Base-by-base conservation (phyloP, 2,113 vertebrate species). In the Elachura formosa region DNA sequence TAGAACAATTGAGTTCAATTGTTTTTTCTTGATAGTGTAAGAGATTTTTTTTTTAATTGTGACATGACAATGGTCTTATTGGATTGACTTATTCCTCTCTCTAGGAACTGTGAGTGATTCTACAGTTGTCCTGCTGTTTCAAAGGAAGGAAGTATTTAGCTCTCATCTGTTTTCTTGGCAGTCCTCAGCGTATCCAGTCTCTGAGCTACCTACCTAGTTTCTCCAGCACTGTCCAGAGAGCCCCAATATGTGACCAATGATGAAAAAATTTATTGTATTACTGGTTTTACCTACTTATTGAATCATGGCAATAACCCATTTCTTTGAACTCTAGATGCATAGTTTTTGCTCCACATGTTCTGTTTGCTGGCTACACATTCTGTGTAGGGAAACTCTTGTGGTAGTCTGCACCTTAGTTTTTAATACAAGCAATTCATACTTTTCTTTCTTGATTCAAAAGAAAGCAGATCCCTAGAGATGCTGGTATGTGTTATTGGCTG, bases 101-200 rank as follows among this genome's bases (percentile, higher is more conserved):
- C 52, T 59, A 45, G 45, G 33, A 87, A 28, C 28, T 59, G 16
- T 24, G 15, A 46, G 15, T 22, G 38, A 36, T 76, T 81, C 29
- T 14, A 67, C 34, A 20, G 34, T 58, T 59, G 31, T 76, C 48
- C 29, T 54, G 25, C 85, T 72, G 4, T 87, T 87, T 83, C 22
- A 48, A 40, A 76, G 58, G 33, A 49, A 26, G 23, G 48, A 69
- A 34, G 2, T 64, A 28, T 31, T 38, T 68, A 54, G 11, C 51
- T 78, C 11, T 24, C 2, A 82, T 2, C 24, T 0, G 0, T 36
- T 91, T 69, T 59, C 11, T 43, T 91, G 61, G 28, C 55, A 49
- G 6, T 59, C 51, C 14, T 72, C 10, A 17, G 9, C 8, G 59
- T 78, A 38, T 34, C 45, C 34, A 20, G 9, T 75, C 41, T 56